Conservation (phyloP, 2,797 vertebrate genomes). For the Pseudochirops cupreus region DNA sequence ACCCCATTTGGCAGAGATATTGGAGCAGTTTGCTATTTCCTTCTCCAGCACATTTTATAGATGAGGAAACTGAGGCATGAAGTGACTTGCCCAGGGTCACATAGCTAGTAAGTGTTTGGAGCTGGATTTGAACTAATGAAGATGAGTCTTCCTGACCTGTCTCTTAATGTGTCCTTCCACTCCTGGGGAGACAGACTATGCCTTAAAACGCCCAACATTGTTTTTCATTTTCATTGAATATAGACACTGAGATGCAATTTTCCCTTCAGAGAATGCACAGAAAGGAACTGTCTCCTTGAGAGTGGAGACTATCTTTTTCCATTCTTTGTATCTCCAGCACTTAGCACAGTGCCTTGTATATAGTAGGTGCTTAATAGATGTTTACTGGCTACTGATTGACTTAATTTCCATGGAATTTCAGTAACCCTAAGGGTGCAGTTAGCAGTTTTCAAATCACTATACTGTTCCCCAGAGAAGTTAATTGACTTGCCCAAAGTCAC, state of each 20-base stretch:
- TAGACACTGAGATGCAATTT: not conserved
- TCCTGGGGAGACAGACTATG: not conserved
- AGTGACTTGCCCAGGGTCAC: not conserved
- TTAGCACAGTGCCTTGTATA: not conserved
- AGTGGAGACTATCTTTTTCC: not conserved
- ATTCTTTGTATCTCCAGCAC: not conserved
- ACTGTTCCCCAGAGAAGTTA: not conserved
- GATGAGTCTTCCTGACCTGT: not conserved
- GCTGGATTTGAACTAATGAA: not conserved
- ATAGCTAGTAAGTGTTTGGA: not conserved
- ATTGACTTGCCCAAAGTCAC: not conserved
- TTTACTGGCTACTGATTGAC: not conserved
- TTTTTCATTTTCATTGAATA: not conserved
- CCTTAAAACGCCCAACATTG: not conserved
- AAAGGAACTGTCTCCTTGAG: not conserved
- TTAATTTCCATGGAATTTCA: not conserved
- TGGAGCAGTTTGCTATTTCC: no score
- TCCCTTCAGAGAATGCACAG: not conserved
- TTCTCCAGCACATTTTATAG: not conserved
- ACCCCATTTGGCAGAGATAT: not conserved
- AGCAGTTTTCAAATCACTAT: no score
- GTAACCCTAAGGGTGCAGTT: no score
- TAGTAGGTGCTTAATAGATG: not conserved
- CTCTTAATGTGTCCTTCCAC: not conserved
- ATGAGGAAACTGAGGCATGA: not conserved